phyloP scores from a whole-genome alignment of 2,797 vertebrate genomes.

The Tinamus major region DNA sequence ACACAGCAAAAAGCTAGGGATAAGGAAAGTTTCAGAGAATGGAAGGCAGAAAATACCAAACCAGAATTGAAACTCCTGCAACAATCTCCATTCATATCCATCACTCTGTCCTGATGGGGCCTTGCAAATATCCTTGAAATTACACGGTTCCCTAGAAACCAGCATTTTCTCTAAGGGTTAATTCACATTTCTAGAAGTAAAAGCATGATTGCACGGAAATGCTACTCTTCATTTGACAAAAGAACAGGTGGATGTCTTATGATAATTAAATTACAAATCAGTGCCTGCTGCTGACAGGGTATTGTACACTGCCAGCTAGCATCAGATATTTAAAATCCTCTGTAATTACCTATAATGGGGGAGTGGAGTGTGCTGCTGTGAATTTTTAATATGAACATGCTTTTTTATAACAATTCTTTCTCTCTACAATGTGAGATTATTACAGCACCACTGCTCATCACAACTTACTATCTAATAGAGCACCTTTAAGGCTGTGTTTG shows the following conservation, averaged over 20 bases:
- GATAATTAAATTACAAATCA: slow-evolving; percentile 84
- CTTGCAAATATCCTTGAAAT: not conserved
- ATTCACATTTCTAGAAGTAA: slow-evolving; percentile 50
- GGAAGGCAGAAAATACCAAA: not conserved
- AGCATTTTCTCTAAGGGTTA: slow-evolving; percentile 22
- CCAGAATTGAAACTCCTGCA: not conserved
- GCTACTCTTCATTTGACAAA: slow-evolving; percentile 51
- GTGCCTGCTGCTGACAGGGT: slow-evolving; percentile 73
- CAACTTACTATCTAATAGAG: not conserved
- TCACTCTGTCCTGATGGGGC: not conserved
- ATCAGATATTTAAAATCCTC: slow-evolving; percentile 81
- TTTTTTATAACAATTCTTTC: slow-evolving; percentile 60
- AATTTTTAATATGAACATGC: slow-evolving; percentile 70
- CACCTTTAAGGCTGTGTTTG: not conserved
- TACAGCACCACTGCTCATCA: not conserved
- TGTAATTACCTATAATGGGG: slow-evolving; percentile 79
- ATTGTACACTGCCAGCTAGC: slow-evolving; percentile 72
- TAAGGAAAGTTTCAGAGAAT: not conserved
- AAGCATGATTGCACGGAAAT: slow-evolving; percentile 22
- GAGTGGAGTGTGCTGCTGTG: slow-evolving; percentile 60
- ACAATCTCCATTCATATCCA: not conserved
- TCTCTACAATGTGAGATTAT: slow-evolving; percentile 21
- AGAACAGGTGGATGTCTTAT: slow-evolving; percentile 75
- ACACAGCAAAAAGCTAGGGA: slow-evolving; percentile 33
- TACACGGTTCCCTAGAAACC: not conserved